Conservation (phyloP, 2,797 vertebrate genomes). For the Furcifer pardalis region DNA sequence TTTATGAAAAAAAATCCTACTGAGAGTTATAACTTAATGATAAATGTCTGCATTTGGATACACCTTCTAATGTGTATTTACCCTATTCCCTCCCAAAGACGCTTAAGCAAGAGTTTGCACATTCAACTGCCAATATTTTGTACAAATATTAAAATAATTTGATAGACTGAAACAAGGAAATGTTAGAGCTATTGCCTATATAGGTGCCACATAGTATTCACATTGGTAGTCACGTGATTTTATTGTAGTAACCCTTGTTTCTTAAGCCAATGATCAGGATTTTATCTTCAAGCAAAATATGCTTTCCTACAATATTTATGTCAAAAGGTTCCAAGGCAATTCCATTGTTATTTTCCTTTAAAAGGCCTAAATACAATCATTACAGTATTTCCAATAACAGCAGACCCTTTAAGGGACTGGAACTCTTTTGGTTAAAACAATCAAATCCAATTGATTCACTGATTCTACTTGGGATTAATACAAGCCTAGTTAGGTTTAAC, state of each 20-base stretch:
- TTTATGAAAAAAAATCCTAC: neutral
- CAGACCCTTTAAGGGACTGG: no score
- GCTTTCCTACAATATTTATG: conserved; percentile 42
- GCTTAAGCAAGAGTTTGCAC: neutral
- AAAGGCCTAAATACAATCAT: no score
- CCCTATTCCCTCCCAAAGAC: neutral
- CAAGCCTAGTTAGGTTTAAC: no score
- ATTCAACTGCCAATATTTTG: neutral
- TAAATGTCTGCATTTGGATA: neutral
- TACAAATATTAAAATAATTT: neutral
- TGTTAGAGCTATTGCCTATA: neutral
- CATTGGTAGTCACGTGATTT: neutral
- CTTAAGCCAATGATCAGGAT: conserved; percentile 50
- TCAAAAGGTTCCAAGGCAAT: conserved; percentile 2
- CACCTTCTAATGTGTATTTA: neutral
- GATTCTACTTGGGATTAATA: no score
- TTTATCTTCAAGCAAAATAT: conserved; percentile 55
- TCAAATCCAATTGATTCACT: no score
- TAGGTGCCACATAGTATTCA: neutral
- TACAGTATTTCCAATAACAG: no score
- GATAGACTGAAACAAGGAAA: neutral
- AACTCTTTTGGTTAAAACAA: no score
- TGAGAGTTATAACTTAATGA: neutral
- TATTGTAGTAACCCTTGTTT: neutral
- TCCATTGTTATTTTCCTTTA: neutral